Percentiles rank a stretch among this genome's conserved stretches.
Evolutionary conservation across 2,888 invertebrate genomes (phyloP).

Genomic region (Biston betularia): DNA sequence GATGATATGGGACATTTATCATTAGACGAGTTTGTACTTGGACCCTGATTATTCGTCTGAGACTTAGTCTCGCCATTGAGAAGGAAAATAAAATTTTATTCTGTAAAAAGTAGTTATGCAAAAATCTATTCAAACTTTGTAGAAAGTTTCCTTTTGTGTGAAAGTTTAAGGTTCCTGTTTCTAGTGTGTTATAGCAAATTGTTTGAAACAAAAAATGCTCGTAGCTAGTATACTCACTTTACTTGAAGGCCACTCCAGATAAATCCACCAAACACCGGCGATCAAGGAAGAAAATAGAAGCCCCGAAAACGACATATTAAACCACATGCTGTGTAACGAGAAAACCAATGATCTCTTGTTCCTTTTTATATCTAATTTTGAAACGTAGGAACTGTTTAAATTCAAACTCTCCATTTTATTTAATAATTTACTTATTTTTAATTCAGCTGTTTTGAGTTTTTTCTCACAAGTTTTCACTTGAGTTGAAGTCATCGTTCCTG

Average conservation of each 20-base stretch:
- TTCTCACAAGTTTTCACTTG: constrained; percentile 66
- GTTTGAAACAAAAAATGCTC: background rate
- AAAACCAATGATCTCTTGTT: constrained; percentile 1
- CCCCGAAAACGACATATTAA: constrained; percentile 29
- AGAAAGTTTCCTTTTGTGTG: too few species aligned
- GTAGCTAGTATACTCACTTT: constrained; percentile 54
- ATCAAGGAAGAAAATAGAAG: constrained; percentile 41
- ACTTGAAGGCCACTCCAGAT: constrained; percentile 52
- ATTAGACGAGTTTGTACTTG: too few species aligned
- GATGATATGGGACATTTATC: too few species aligned
- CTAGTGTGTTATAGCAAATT: too few species aligned
- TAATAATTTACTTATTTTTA: constrained; percentile 70
- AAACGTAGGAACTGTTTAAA: constrained; percentile 60
- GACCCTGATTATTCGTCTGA: too few species aligned
- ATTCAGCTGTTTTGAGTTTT: constrained; percentile 70
- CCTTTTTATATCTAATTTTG: constrained; percentile 54
- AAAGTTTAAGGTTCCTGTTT: too few species aligned
- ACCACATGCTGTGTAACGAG: constrained; percentile 17
- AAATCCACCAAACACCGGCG: constrained; percentile 52
- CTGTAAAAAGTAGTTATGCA: background rate
- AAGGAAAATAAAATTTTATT: too few species aligned
- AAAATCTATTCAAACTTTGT: background rate
- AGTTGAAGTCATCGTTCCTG: constrained; percentile 55
- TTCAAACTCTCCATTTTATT: constrained; percentile 69
- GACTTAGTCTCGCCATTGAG: too few species aligned